Conservation (phyloP, 2,113 vertebrate species). For the Microcebus tavaratra region DNA sequence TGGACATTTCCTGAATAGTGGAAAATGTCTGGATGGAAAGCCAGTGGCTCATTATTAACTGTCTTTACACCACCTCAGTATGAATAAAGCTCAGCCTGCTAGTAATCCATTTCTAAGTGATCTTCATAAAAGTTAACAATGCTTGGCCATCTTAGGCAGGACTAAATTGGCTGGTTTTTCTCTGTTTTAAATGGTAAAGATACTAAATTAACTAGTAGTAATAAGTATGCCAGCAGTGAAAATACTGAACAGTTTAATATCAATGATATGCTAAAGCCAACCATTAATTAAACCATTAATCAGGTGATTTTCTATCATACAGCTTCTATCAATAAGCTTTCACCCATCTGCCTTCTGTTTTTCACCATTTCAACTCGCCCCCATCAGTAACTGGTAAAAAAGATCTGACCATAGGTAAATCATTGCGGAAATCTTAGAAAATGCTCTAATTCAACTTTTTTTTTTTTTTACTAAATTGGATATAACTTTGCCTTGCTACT, state of each 20-base stretch:
- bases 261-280: background rate
- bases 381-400: background rate
- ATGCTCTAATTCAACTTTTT: background rate
- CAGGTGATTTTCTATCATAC: background rate
- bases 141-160: background rate
- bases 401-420: background rate
- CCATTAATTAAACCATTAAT: background rate
- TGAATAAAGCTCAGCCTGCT: background rate
- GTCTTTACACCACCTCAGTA: background rate
- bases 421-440: slow-evolving; percentile 5
- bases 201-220: background rate
- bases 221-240: background rate
- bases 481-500: background rate
- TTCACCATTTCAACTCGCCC: background rate
- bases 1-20: slow-evolving; percentile 40
- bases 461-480: background rate
- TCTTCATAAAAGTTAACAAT: background rate
- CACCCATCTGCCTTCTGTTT: background rate
- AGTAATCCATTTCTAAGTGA: background rate
- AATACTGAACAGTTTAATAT: background rate
- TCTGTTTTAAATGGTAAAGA: background rate
- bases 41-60: background rate
- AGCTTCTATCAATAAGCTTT: background rate
- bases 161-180: background rate
- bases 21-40: background rate